Percentiles rank a stretch among this genome's conserved stretches.
Evolutionary conservation across 2,888 invertebrate species (phyloP).

Genomic region (Coelopa pilipes): DNA sequence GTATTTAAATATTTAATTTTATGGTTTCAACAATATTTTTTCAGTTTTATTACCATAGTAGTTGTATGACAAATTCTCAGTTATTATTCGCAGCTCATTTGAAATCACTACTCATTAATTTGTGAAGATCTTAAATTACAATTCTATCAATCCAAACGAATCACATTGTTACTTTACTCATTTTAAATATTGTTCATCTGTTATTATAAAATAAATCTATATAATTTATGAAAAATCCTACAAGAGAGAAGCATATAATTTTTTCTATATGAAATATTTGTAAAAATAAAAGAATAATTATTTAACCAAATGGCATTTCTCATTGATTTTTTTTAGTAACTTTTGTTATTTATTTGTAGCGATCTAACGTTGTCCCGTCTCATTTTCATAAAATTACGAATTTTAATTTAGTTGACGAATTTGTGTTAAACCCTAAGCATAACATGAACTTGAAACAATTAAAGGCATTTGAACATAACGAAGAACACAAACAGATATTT

Average conservation of each 20-base stretch:
- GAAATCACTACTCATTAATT: conserved; percentile 11
- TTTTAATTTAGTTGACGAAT: no score
- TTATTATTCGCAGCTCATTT: conserved; percentile 22
- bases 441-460: no score
- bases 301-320: conserved; percentile 19
- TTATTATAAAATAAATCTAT: conserved; percentile 12
- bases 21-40: conserved; percentile 4
- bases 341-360: conserved; percentile 3
- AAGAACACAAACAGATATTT: no score
- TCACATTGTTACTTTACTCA: conserved; percentile 31
- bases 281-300: conserved; percentile 31
- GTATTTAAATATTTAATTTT: conserved; percentile 32
- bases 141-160: conserved; percentile 11
- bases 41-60: background rate
- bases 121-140: conserved; percentile 16
- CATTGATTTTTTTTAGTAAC: background rate
- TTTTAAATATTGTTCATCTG: conserved; percentile 29
- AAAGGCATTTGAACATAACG: no score
- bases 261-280: conserved; percentile 30
- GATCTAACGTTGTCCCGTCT: no score
- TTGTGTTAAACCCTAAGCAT: no score
- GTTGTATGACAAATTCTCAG: conserved; percentile 5
- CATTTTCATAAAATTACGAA: no score
- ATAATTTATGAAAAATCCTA: background rate
- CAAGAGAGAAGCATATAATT: conserved; percentile 32